A percentile compares a stretch with the other conserved stretches of the same genome.
These are phyloP conservation scores for Volucella bombylans DNA, from an alignment of 2,888 invertebrate species.

Conservation along the genomic window DNA sequence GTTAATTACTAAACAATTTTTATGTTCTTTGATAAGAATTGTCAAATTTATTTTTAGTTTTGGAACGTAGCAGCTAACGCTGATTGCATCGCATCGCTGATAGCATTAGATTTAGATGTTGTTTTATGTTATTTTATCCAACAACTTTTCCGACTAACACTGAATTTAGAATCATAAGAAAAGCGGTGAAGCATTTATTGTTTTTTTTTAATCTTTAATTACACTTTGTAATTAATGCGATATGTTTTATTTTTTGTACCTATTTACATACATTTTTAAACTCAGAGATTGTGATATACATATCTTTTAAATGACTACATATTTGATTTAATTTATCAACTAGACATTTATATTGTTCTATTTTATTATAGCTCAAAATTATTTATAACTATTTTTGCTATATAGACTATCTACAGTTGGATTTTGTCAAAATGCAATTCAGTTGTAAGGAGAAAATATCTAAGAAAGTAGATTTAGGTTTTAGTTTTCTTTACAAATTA, in stretches of 20 bases:
- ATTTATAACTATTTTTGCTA: conserved; percentile 19
- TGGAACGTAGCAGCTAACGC: not conserved
- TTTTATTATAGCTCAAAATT: conserved; percentile 6
- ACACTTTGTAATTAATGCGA: conserved; percentile 17
- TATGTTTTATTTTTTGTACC: conserved; percentile 27
- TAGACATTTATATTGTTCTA: conserved; percentile 37
- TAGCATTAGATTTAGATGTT: not conserved
- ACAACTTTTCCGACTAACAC: conserved; percentile 15
- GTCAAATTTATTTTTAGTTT: not conserved
- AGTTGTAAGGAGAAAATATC: conserved; percentile 28
- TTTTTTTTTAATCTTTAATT: conserved; percentile 13
- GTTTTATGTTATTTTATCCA: not conserved
- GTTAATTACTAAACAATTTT: not conserved
- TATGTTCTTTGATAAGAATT: not conserved
- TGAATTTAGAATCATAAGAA: conserved; percentile 51
- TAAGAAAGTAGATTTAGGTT: conserved; percentile 3
- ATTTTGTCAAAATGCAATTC: conserved; percentile 59
- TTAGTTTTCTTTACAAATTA: not conserved
- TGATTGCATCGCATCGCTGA: conserved; percentile 1
- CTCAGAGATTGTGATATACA: conserved; percentile 14
- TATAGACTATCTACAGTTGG: conserved; percentile 63
- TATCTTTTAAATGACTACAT: not conserved
- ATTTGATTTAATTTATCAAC: conserved; percentile 31
- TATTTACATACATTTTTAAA: conserved; percentile 40
- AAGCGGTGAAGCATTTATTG: conserved; percentile 50